Percentiles rank a stretch among this genome's conserved stretches.
Evolutionary conservation across 2,797 vertebrate species (phyloP).

Genomic region (Crypturellus tataupa): DNA sequence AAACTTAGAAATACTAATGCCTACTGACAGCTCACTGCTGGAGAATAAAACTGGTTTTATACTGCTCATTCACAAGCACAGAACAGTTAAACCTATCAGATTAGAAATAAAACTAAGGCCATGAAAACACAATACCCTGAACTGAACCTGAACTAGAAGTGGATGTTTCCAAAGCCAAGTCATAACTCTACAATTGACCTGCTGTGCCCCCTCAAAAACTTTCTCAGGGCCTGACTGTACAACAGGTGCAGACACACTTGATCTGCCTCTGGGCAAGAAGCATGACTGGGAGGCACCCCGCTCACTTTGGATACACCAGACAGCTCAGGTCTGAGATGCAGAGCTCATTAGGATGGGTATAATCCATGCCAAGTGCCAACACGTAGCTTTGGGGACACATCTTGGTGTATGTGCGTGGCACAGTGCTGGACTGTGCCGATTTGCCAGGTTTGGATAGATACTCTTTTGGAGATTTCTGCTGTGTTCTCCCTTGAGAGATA

Average conservation of each 20-base stretch:
- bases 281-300: not conserved
- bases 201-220: rapidly evolving
- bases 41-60: not conserved
- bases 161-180: not conserved
- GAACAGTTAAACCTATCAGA: not conserved
- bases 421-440: not conserved
- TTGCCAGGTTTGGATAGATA: not conserved
- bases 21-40: not conserved
- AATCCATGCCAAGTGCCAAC: rapidly evolving
- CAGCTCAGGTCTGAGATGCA: not conserved
- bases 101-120: not conserved
- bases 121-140: not conserved
- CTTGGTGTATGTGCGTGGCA: not conserved
- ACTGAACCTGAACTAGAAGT: not conserved
- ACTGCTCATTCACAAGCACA: rapidly evolving
- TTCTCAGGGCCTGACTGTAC: not conserved
- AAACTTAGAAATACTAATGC: constrained; percentile 48
- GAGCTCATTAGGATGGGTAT: not conserved
- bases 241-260: constrained; percentile 18
- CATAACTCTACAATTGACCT: not conserved
- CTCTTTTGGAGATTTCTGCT: not conserved
- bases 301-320: not conserved
- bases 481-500: not conserved
- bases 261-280: not conserved
- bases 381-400: not conserved